These are phyloP conservation scores for Syngnathus scovelli DNA, from an alignment of 2,113 vertebrate species.

Conservation along the genomic window DNA sequence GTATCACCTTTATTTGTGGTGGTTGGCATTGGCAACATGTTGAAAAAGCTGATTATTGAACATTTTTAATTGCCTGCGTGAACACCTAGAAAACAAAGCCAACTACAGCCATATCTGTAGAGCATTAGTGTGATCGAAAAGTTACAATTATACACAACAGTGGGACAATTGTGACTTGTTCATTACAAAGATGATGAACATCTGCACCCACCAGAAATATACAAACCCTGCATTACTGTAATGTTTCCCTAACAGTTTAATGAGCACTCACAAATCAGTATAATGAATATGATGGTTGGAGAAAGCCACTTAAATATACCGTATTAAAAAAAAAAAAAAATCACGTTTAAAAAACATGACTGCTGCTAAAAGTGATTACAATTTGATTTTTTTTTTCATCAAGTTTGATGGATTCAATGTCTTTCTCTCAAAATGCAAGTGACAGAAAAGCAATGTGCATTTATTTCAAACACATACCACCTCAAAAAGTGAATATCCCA, in stretches of 20 bases:
- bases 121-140: neutral
- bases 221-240: neutral
- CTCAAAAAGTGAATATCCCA: constrained; percentile 58
- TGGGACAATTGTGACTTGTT: constrained; percentile 42
- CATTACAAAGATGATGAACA: constrained; percentile 47
- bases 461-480: constrained; percentile 61
- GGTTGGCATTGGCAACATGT: constrained; percentile 56
- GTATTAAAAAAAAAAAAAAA: neutral
- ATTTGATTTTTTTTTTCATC: constrained; percentile 20
- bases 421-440: constrained; percentile 23
- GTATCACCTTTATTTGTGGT: constrained; percentile 66
- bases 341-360: constrained; percentile 14
- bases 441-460: constrained; percentile 50
- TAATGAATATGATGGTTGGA: neutral
- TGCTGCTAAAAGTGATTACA: constrained; percentile 27
- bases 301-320: constrained; percentile 17
- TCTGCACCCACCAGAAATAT: constrained; percentile 9
- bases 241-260: neutral
- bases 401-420: constrained; percentile 29
- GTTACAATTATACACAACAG: constrained; percentile 44
- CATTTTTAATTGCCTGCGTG: constrained; percentile 36
- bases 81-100: constrained; percentile 16
- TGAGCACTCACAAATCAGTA: too few relatives aligned
- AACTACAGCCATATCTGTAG: neutral
- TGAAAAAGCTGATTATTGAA: constrained; percentile 39